These are phyloP conservation scores for Mastomys coucha DNA, from an alignment of 2,113 vertebrate genomes.

Conservation along the genomic window DNA sequence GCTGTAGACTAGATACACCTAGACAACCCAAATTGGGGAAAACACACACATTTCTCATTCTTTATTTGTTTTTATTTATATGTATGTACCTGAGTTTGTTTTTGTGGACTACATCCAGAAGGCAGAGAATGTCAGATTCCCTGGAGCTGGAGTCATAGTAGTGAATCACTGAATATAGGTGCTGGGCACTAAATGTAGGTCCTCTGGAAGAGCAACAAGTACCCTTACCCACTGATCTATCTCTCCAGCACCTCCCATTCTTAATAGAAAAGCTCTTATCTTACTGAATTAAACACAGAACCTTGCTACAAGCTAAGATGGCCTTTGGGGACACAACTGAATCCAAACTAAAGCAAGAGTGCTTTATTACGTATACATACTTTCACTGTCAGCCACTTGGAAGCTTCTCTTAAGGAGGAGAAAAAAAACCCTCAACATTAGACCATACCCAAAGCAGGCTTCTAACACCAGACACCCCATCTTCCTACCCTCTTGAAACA, in stretches of 20 bases:
- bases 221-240: no score
- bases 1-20: background rate
- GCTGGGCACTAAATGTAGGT: background rate
- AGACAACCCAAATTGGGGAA: background rate
- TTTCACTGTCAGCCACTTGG: background rate
- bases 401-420: background rate
- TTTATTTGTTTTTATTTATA: background rate
- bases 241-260: background rate
- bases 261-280: background rate
- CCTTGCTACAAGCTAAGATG: background rate
- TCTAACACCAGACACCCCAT: background rate
- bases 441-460: background rate
- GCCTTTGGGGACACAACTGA: background rate
- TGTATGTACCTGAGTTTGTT: background rate
- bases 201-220: background rate
- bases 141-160: background rate
- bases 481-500: background rate
- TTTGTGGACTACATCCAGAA: background rate
- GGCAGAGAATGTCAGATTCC: background rate
- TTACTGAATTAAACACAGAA: background rate
- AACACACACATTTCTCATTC: background rate
- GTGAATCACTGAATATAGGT: background rate
- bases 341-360: background rate
- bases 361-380: background rate
- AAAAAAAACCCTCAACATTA: background rate